phyloP scores from a whole-genome alignment of 2,113 vertebrate genomes.

The Toxotes jaculatrix region DNA sequence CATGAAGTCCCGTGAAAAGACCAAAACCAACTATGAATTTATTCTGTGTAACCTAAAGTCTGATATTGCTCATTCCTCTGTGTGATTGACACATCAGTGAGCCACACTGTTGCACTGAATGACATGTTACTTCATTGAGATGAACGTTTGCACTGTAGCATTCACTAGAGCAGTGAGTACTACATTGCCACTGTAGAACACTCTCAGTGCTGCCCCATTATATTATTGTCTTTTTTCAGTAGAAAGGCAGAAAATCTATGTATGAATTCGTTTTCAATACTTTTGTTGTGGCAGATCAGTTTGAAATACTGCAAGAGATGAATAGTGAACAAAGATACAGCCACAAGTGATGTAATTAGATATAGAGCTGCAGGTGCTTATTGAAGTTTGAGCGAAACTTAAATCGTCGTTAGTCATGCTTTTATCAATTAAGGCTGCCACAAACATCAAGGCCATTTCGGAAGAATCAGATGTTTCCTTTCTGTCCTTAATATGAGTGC shows the following conservation, averaged over 20 bases:
- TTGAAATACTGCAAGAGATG: background rate
- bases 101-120: background rate
- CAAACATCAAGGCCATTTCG: background rate
- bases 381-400: background rate
- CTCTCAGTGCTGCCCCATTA: background rate
- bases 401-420: background rate
- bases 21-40: background rate
- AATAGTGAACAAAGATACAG: background rate
- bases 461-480: background rate
- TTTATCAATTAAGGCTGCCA: background rate
- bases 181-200: background rate
- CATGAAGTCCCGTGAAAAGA: background rate
- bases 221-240: background rate
- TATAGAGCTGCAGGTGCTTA: background rate
- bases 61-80: background rate
- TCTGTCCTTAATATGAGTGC: background rate
- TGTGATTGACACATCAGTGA: background rate
- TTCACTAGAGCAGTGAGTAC: background rate
- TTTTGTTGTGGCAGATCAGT: background rate
- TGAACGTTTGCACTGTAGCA: background rate
- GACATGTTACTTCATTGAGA: background rate
- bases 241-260: background rate
- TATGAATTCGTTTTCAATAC: background rate
- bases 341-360: background rate
- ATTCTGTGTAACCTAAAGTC: background rate